A percentile compares a stretch with the other conserved stretches of the same genome.
phyloP scores from a whole-genome alignment of 2,113 vertebrate species.

The Fregata magnificens region DNA sequence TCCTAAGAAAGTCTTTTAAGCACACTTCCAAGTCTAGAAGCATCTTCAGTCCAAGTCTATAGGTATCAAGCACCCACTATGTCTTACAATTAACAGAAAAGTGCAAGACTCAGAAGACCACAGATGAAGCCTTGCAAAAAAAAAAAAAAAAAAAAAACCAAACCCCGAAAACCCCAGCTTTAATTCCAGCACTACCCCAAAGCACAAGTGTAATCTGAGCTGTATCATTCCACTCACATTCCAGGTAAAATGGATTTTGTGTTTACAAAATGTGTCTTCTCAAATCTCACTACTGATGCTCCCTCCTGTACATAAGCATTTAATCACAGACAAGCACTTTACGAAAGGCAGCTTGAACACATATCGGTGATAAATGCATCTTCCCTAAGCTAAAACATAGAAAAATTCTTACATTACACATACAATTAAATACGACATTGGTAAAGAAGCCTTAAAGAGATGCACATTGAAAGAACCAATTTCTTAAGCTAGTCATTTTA shows the following conservation, averaged over 20 bases:
- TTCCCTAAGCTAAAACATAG: neutral
- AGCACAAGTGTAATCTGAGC: constrained; percentile 45
- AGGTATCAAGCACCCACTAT: neutral
- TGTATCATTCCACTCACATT: constrained; percentile 39
- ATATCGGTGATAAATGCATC: neutral
- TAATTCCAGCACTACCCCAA: neutral
- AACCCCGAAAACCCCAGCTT: neutral
- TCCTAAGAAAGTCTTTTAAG: neutral
- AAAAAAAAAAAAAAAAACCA: neutral
- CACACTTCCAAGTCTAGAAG: constrained; percentile 20
- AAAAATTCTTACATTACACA: neutral
- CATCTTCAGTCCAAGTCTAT: neutral
- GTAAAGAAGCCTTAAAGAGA: neutral
- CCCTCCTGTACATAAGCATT: neutral
- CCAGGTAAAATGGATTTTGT: constrained; percentile 26
- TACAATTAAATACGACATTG: neutral
- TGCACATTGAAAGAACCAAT: neutral
- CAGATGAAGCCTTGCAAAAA: neutral
- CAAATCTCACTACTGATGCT: neutral
- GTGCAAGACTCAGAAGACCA: neutral
- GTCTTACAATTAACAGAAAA: neutral
- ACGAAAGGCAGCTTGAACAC: neutral
- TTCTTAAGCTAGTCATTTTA: neutral
- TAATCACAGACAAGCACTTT: neutral
- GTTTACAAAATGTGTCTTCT: constrained; percentile 13